These are phyloP conservation scores for Piezodorus guildinii DNA, from an alignment of 1,140 invertebrate genomes.

Conservation along the genomic window DNA sequence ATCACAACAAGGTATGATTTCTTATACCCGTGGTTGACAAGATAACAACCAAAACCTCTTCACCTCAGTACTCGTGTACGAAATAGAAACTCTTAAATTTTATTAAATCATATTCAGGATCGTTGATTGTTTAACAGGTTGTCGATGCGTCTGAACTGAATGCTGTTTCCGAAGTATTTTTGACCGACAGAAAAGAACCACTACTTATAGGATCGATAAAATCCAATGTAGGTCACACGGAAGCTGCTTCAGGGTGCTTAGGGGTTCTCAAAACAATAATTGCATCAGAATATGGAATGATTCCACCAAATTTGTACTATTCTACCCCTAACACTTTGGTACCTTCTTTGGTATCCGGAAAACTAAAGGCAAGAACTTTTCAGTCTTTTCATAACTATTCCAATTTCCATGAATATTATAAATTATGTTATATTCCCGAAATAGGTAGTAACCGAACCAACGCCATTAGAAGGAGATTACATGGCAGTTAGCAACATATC, in stretches of 20 bases:
- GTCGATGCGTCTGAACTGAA: slow-evolving; percentile 28
- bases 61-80: no score
- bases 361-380: slow-evolving; percentile 25
- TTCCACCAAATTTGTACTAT: slow-evolving; percentile 31
- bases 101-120: no score
- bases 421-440: background rate
- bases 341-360: slow-evolving; percentile 41
- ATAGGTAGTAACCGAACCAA: slow-evolving; percentile 42
- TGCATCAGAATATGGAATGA: slow-evolving; percentile 27
- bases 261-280: slow-evolving; percentile 42
- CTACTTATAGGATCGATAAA: slow-evolving; percentile 63
- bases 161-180: slow-evolving; percentile 25
- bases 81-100: no score
- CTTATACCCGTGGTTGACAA: no score
- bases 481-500: slow-evolving; percentile 51
- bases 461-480: slow-evolving; percentile 35
- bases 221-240: slow-evolving; percentile 64
- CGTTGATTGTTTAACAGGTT: no score
- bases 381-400: background rate
- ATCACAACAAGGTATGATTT: no score
- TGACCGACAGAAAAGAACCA: slow-evolving; percentile 34
- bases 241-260: slow-evolving; percentile 50
- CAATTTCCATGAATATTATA: background rate
- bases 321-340: slow-evolving; percentile 38
- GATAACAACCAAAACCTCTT: no score